Base-by-base conservation (phyloP, 2,888 invertebrate genomes). In the Coenonympha arcania region DNA sequence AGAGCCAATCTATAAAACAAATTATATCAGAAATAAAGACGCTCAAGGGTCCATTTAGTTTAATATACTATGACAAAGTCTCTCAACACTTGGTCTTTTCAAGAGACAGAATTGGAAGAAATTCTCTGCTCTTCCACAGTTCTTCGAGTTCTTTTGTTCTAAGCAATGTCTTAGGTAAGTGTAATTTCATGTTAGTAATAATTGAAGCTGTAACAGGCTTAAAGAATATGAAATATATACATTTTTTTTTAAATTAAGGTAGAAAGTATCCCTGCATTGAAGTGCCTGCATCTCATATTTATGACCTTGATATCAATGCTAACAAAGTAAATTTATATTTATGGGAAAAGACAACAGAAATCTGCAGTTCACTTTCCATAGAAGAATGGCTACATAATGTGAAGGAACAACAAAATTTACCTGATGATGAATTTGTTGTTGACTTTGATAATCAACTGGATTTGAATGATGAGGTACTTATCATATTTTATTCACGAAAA, bases 31-130 rank as follows among this genome's bases (percentile, higher is more conserved):
- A 87, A 36, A 70, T 96, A 37, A 79, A 83, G 52, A 65, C 65
- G 24, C 73, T 96, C 1, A 88, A 92, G 58, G 98, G 98, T 2
- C 97, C 98, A 20, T 96, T 92, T 79, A 90, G 95, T 49, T 88
- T 97, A 52, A 88, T 97, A 58, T 94, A 91, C 70, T 93, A 90
- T 70, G 88, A 92, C 65, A 90, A 88, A 66, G 42, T 58, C 3
- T 75, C 70, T 0, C 77, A 88, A 33, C 70, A 73, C 9, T 61
- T 98, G 31, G 95, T 93, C 87, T 95, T 97, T 78, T 92, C 92
- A 1, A 88, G 97, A 67, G 98, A 98, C 76, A 87, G 88, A 59
- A 90, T 95, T 69, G 98, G 98, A 28, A 87, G 98, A 59, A 92
- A 94, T 66, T 95, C 96, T 72, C 80, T 98, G 39, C 77, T 98